A percentile compares a stretch with the other conserved stretches of the same genome.
Evolutionary conservation across 2,888 invertebrate species (phyloP).

Genomic region (Acleris emargana): DNA sequence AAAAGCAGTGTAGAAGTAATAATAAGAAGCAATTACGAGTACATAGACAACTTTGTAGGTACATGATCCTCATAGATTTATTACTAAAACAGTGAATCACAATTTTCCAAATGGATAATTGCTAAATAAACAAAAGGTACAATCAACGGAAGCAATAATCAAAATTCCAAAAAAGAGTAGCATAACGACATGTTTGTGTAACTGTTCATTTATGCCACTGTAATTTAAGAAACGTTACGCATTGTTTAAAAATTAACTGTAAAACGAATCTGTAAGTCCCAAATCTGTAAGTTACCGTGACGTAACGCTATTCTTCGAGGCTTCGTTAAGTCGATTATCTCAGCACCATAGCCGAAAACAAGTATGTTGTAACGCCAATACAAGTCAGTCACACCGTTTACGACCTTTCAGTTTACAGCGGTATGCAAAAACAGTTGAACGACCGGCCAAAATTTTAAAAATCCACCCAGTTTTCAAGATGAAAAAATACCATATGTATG

Average conservation of each 20-base stretch:
- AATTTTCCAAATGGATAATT: too few species aligned
- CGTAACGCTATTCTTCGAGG: slow-evolving; percentile 28
- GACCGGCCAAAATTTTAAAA: slow-evolving; percentile 76
- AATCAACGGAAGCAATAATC: not conserved
- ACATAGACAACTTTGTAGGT: too few species aligned
- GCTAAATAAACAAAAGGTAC: too few species aligned
- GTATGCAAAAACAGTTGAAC: slow-evolving; percentile 56
- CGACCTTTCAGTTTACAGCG: not conserved
- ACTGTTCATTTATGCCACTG: slow-evolving; percentile 1
- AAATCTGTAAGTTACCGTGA: slow-evolving; percentile 23
- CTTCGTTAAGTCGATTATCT: slow-evolving; percentile 18
- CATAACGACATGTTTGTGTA: not conserved
- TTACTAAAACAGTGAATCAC: too few species aligned
- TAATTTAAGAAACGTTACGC: slow-evolving; percentile 13
- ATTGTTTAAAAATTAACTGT: slow-evolving; percentile 34
- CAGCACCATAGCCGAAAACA: not conserved
- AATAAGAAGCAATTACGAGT: too few species aligned
- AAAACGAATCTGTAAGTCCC: slow-evolving; percentile 25
- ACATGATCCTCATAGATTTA: too few species aligned
- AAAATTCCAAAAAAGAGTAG: not conserved
- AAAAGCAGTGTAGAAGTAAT: too few species aligned
- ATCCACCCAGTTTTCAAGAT: slow-evolving; percentile 68
- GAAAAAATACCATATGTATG: slow-evolving; percentile 62
- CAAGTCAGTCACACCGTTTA: not conserved
- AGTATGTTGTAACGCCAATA: not conserved